Evolutionary conservation across 2,113 vertebrate genomes (phyloP).

Genomic region (Casuarius casuarius): DNA sequence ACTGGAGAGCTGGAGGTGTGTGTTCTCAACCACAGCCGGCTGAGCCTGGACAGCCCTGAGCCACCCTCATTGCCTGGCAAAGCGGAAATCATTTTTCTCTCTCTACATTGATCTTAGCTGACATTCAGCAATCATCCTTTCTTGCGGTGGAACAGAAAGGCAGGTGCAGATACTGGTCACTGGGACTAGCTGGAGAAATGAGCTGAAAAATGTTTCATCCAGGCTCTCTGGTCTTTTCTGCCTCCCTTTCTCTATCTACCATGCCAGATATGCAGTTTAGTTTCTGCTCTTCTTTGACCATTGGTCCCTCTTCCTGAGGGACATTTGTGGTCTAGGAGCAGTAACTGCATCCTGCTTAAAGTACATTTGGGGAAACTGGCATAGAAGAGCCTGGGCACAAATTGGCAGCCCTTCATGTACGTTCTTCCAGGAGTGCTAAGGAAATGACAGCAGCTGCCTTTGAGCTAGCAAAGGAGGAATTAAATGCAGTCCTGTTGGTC

Average conservation of each 20-base stretch:
- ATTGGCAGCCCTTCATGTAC: background rate
- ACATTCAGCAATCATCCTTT: background rate
- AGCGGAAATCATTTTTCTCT: fast-evolving
- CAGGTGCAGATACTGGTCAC: background rate
- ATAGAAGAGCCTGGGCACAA: background rate
- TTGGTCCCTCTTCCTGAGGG: background rate
- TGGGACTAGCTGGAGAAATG: background rate
- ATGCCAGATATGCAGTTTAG: background rate
- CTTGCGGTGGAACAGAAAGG: background rate
- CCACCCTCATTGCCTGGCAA: background rate
- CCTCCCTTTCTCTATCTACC: background rate
- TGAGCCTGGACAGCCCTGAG: background rate
- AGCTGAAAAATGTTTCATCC: background rate
- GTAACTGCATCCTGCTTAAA: background rate
- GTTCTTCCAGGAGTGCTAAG: background rate
- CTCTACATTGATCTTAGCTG: fast-evolving
- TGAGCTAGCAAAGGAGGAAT: background rate
- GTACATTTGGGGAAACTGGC: background rate
- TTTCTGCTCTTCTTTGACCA: background rate
- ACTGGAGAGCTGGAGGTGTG: background rate
- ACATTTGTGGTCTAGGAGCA: background rate
- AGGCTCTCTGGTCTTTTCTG: background rate
- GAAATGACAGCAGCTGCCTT: background rate
- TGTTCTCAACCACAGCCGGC: background rate
- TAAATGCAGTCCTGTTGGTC: background rate